A percentile compares a stretch with the other conserved stretches of the same genome.
phyloP scores from a whole-genome alignment of 2,888 invertebrate genomes.

The Psylliodes chrysocephalus region DNA sequence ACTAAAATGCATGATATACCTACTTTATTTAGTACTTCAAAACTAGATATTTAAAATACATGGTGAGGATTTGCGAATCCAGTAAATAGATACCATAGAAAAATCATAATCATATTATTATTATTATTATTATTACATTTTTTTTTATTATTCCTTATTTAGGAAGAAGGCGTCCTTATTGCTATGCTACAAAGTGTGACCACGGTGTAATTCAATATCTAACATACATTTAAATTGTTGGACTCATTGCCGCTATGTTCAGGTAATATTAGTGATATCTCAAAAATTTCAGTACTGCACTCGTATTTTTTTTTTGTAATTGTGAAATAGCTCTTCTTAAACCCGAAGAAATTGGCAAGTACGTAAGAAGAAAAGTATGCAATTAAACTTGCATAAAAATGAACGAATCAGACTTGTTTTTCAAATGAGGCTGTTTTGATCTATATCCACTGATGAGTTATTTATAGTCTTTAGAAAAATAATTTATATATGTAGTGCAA shows the following conservation, averaged over 20 bases:
- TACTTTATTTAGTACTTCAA: no score
- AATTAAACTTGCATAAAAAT: not conserved
- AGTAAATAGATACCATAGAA: not conserved
- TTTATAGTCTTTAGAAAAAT: conserved; percentile 16
- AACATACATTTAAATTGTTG: no score
- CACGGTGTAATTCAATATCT: no score
- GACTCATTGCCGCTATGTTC: not conserved
- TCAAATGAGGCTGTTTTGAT: conserved; percentile 5
- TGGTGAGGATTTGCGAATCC: not conserved
- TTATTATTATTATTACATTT: no score
- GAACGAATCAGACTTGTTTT: conserved; percentile 9
- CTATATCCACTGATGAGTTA: conserved; percentile 15
- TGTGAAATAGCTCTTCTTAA: not conserved
- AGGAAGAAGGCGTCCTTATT: no score
- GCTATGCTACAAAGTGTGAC: no score
- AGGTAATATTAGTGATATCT: not conserved
- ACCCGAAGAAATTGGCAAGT: not conserved
- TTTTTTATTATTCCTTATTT: no score
- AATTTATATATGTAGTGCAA: conserved; percentile 19
- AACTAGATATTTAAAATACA: not conserved
- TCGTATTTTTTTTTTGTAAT: not conserved
- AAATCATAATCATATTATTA: no score
- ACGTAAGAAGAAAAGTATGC: not conserved
- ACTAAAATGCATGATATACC: not conserved
- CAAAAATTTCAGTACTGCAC: no score